A percentile compares a stretch with the other conserved stretches of the same genome.
Evolutionary conservation across 2,888 invertebrate species (phyloP).

Genomic region (Geotrupes spiniger): DNA sequence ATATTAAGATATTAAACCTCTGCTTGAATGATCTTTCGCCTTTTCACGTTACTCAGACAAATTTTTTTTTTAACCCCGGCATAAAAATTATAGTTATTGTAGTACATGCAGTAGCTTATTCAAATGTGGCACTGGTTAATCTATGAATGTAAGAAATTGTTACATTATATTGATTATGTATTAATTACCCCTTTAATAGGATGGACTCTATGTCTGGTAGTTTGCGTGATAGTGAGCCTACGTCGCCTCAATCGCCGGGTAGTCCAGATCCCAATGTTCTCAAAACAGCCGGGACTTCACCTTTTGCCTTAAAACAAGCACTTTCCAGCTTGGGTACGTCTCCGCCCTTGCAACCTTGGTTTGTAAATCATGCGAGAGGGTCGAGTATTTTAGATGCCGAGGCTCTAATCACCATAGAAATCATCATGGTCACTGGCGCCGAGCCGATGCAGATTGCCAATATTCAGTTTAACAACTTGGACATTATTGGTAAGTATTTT

Average conservation of each 20-base stretch:
- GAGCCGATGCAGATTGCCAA: conserved; percentile 69
- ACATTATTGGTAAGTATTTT: conserved; percentile 75
- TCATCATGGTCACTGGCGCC: conserved; percentile 63
- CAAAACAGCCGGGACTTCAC: conserved; percentile 49
- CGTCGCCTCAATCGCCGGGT: conserved; percentile 82
- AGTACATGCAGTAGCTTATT: no score
- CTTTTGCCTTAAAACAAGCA: conserved; percentile 57
- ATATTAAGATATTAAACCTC: no score
- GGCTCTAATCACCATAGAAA: conserved; percentile 77
- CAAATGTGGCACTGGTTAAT: no score
- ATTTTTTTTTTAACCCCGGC: no score
- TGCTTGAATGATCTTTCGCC: no score
- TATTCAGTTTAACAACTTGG: conserved; percentile 90
- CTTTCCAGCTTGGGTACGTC: conserved; percentile 48
- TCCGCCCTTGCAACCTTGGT: conserved; percentile 33
- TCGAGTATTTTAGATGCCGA: conserved; percentile 55
- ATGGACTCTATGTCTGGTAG: conserved; percentile 95
- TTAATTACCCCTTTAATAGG: conserved; percentile 48
- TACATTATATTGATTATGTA: no score
- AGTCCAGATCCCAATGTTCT: conserved; percentile 59
- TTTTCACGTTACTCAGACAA: no score
- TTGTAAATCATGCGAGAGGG: conserved; percentile 25
- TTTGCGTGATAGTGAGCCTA: conserved; percentile 87
- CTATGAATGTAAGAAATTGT: no score
- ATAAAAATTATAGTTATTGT: no score